A percentile compares a stretch with the other conserved stretches of the same genome.
These are phyloP conservation scores for Cydia pomonella DNA, from an alignment of 1,140 invertebrate genomes.

Conservation along the genomic window DNA sequence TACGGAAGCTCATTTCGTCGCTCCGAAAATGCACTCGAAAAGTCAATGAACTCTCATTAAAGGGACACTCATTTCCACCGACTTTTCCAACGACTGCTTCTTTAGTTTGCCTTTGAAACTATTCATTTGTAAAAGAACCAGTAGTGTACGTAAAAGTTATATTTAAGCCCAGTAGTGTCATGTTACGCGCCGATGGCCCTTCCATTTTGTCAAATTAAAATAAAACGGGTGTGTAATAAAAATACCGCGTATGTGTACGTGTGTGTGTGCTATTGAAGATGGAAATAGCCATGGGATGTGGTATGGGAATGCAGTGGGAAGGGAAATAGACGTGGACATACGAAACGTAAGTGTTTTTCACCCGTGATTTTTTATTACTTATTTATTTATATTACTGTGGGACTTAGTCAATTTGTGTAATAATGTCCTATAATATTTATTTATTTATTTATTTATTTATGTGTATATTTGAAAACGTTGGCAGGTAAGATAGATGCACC, in stretches of 20 bases:
- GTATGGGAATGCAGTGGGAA: constrained; percentile 14
- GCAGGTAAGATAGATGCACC: no score
- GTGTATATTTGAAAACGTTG: no score
- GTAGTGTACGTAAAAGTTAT: constrained; percentile 41
- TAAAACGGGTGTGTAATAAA: constrained; percentile 76
- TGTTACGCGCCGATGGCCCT: constrained; percentile 68
- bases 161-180: constrained; percentile 54
- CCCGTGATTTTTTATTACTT: no score
- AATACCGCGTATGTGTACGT: constrained; percentile 70
- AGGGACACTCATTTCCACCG: constrained; percentile 57
- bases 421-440: no score
- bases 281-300: constrained; percentile 26
- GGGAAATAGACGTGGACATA: background rate
- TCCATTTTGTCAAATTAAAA: constrained; percentile 80
- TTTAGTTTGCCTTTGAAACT: constrained; percentile 17
- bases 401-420: no score
- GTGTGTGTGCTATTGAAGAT: constrained; percentile 64
- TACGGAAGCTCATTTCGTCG: constrained; percentile 62
- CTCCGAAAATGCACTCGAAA: constrained; percentile 67
- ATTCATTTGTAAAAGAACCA: constrained; percentile 35
- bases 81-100: constrained; percentile 49
- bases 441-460: no score
- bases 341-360: constrained; percentile 11
- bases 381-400: no score
- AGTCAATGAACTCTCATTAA: constrained; percentile 77